Conservation (phyloP, 2,797 vertebrate species). For the Apodemus agrarius region DNA sequence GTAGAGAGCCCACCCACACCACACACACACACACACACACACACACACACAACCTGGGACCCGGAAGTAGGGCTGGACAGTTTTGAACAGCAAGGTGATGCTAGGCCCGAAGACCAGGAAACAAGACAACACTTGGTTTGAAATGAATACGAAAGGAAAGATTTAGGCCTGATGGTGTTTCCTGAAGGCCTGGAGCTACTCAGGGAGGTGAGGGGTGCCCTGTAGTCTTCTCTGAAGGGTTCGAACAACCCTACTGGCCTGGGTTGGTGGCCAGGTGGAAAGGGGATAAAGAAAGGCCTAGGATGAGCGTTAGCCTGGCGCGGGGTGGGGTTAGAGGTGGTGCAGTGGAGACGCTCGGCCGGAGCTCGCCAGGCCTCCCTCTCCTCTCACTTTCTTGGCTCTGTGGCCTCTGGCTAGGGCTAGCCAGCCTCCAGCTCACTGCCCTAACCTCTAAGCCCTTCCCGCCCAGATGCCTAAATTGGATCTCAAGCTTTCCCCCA, state of each 20-base stretch:
- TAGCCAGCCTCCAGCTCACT: not conserved
- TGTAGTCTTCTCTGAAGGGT: slow-evolving; percentile 39
- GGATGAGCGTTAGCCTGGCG: not conserved
- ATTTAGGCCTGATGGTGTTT: not conserved
- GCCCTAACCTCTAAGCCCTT: slow-evolving; percentile 76
- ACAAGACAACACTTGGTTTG: slow-evolving; percentile 15
- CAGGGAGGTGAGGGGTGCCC: not conserved
- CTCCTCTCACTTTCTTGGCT: not conserved
- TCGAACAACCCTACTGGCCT: slow-evolving; percentile 38
- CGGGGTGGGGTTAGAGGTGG: not conserved
- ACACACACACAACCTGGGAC: not conserved
- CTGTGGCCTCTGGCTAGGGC: not conserved
- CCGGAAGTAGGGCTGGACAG: slow-evolving; percentile 18
- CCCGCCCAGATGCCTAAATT: slow-evolving; percentile 69
- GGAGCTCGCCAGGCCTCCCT: not conserved
- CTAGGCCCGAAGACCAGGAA: not conserved
- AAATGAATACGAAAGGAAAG: slow-evolving; percentile 56
- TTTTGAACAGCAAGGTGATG: not conserved
- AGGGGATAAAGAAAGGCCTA: slow-evolving; percentile 23
- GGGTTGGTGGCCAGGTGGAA: slow-evolving; percentile 55
- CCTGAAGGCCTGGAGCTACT: slow-evolving; percentile 35
- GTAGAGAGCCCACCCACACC: not conserved
- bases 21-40: not conserved
- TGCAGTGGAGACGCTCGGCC: not conserved
- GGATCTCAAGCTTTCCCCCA: slow-evolving; percentile 57